Evolutionary conservation across 1,140 invertebrate species (phyloP).

Genomic region (Zaprionus africanus): DNA sequence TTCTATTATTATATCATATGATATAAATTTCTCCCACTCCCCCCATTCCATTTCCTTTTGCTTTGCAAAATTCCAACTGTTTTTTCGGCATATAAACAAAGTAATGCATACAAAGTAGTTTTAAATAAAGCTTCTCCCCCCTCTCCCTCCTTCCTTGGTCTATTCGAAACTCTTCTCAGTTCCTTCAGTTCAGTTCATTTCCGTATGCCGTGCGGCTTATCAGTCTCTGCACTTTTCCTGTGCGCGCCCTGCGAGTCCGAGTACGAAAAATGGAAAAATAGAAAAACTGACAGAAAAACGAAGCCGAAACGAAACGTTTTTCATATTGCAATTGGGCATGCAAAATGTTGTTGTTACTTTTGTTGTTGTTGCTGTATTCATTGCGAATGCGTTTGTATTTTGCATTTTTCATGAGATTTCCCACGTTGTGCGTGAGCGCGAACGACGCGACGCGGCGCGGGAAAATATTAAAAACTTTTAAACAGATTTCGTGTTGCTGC

Average conservation of each 20-base stretch:
- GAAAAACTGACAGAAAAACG: slow-evolving; percentile 4
- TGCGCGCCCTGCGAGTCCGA: slow-evolving; percentile 29
- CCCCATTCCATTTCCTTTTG: not conserved
- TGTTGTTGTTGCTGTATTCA: slow-evolving; percentile 16
- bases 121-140: not conserved
- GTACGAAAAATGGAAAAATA: slow-evolving; percentile 6
- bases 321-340: slow-evolving; percentile 52
- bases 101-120: slow-evolving; percentile 3
- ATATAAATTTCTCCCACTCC: not conserved
- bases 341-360: slow-evolving; percentile 24
- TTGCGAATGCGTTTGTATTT: slow-evolving; percentile 39
- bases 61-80: not conserved
- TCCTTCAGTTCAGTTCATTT: slow-evolving; percentile 27
- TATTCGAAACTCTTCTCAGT: not conserved
- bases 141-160: not conserved
- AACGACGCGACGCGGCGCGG: slow-evolving; percentile 34
- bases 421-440: slow-evolving; percentile 75
- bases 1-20: not conserved
- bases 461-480: slow-evolving; percentile 68
- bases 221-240: slow-evolving; percentile 20
- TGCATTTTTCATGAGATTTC: slow-evolving; percentile 68
- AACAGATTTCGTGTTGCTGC: slow-evolving; percentile 60
- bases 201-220: slow-evolving; percentile 49
- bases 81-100: slow-evolving; percentile 1
- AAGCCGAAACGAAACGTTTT: slow-evolving; percentile 31